These are phyloP conservation scores for Trichacis sp. DNA, from an alignment of 2,888 invertebrate species.

Conservation along the genomic window DNA sequence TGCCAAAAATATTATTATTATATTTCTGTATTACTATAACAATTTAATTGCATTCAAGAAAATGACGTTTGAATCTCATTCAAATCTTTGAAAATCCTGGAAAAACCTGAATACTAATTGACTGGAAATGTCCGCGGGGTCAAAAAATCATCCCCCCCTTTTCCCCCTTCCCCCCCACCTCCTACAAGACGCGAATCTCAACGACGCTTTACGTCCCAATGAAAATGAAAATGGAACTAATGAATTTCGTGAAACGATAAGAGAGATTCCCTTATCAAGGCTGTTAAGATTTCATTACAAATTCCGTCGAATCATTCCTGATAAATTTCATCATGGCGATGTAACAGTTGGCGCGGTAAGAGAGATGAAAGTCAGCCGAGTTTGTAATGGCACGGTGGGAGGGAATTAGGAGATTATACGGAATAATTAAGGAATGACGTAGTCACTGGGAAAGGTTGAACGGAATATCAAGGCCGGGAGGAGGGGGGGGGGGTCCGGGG, in stretches of 20 bases:
- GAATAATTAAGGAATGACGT: conserved; percentile 54
- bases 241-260: conserved; percentile 23
- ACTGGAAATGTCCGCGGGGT: neutral
- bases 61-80: too few species aligned
- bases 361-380: conserved; percentile 31
- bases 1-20: too few species aligned
- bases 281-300: conserved; percentile 35
- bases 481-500: neutral
- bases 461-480: conserved; percentile 13
- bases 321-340: conserved; percentile 51
- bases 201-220: neutral
- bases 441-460: conserved; percentile 22
- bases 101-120: too few species aligned
- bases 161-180: neutral
- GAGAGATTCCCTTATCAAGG: conserved; percentile 31
- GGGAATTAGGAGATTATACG: conserved; percentile 53
- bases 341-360: conserved; percentile 41
- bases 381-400: conserved; percentile 38
- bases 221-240: conserved; percentile 1
- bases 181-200: too few species aligned
- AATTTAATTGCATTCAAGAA: too few species aligned
- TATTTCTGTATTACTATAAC: too few species aligned
- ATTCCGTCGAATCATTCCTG: conserved; percentile 36
- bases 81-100: too few species aligned
- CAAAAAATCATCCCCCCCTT: neutral